These are phyloP conservation scores for Phaonia tiefii DNA, from an alignment of 2,888 invertebrate genomes.

Conservation along the genomic window DNA sequence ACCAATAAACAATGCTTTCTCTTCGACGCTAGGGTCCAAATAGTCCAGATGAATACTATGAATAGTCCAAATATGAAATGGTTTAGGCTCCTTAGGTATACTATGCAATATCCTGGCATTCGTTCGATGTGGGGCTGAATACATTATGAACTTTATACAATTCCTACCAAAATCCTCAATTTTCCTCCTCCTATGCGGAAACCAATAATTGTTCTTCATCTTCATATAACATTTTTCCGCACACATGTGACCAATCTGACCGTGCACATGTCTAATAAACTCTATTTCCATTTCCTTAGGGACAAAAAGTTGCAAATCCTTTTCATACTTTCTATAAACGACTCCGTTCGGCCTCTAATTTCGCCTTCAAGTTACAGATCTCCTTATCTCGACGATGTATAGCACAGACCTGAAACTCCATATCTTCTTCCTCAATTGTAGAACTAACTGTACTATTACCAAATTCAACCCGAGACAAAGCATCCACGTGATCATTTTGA, in stretches of 20 bases:
- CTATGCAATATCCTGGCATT: no score
- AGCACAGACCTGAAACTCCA: conserved; percentile 51
- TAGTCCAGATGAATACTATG: no score
- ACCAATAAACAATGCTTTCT: no score
- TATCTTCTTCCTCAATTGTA: conserved; percentile 49
- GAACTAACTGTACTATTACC: conserved; percentile 4
- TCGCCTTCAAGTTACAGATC: conserved; percentile 38
- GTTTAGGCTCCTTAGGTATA: no score
- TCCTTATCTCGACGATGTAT: conserved; percentile 44
- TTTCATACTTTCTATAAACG: conserved; percentile 34
- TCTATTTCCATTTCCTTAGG: conserved; percentile 60
- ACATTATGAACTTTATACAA: no score
- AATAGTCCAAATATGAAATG: no score
- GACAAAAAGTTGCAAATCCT: conserved; percentile 44
- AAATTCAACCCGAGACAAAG: conserved; percentile 32
- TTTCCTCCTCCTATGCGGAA: neutral
- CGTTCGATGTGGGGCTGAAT: no score
- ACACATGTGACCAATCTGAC: no score
- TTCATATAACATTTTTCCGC: conserved; percentile 22
- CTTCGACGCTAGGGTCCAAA: no score
- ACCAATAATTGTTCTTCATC: neutral
- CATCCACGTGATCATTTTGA: conserved; percentile 29
- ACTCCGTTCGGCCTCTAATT: conserved; percentile 49
- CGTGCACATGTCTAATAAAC: conserved; percentile 45
- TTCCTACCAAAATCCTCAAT: neutral